phyloP scores from a whole-genome alignment of 1,140 invertebrate species.

The Samia ricini region DNA sequence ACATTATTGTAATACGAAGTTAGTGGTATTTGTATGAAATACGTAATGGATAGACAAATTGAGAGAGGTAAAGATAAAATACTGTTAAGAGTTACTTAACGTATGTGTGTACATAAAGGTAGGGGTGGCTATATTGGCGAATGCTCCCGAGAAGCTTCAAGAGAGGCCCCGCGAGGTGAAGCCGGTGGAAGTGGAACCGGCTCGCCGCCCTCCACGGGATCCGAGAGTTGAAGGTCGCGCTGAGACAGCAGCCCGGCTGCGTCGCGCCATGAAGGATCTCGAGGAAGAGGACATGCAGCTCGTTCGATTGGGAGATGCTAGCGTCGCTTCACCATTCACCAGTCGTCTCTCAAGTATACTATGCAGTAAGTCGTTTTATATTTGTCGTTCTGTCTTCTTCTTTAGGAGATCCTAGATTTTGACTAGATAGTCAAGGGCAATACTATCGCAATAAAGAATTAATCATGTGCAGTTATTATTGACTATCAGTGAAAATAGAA shows the following conservation, averaged over 20 bases:
- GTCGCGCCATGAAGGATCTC: constrained; percentile 91
- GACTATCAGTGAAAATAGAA: too few relatives aligned
- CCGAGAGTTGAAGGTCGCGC: constrained; percentile 37
- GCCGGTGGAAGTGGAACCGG: constrained; percentile 35
- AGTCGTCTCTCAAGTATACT: constrained; percentile 98
- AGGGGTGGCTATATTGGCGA: constrained; percentile 93
- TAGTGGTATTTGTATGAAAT: not conserved
- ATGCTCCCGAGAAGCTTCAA: constrained; percentile 83
- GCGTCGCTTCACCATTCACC: constrained; percentile 99
- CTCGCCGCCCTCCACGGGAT: constrained; percentile 50
- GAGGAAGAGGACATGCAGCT: constrained; percentile 95
- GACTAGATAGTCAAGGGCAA: too few relatives aligned
- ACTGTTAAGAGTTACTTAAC: not conserved
- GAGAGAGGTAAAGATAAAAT: too few relatives aligned
- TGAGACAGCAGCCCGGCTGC: constrained; percentile 73
- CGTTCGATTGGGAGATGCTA: constrained; percentile 98
- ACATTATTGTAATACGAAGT: too few relatives aligned
- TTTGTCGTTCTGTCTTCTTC: too few relatives aligned
- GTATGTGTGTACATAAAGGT: constrained; percentile 44
- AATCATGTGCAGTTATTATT: too few relatives aligned
- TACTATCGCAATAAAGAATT: too few relatives aligned
- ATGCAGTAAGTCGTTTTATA: constrained; percentile 85
- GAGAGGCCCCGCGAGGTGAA: constrained; percentile 50
- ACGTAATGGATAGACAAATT: too few relatives aligned
- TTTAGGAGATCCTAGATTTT: too few relatives aligned